These are phyloP conservation scores for Ceryle rudis DNA, from an alignment of 2,797 vertebrate species.

Conservation along the genomic window DNA sequence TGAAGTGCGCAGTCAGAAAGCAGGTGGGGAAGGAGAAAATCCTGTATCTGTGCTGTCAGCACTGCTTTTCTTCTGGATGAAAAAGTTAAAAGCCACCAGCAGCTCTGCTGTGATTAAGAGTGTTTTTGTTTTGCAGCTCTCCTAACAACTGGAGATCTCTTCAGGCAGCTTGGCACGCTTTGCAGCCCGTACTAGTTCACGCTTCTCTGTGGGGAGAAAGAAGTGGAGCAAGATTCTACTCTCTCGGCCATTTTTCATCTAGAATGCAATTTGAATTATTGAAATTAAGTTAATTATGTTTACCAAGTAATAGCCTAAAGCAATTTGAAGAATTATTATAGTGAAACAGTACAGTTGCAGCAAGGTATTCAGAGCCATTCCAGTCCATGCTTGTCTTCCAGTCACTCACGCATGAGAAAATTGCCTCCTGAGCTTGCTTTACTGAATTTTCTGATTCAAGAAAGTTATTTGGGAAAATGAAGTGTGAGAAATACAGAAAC, in stretches of 20 bases:
- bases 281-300: constrained; percentile 47
- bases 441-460: background rate
- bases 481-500: background rate
- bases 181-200: background rate
- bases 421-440: background rate
- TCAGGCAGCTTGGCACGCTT: background rate
- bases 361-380: background rate
- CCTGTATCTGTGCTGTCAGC: background rate
- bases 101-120: background rate
- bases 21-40: background rate
- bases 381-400: background rate
- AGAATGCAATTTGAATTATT: background rate
- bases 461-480: background rate
- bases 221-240: background rate
- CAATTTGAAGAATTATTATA: background rate
- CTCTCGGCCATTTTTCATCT: background rate
- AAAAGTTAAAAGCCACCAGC: background rate
- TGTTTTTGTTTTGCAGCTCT: background rate
- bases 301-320: constrained; percentile 29
- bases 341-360: background rate
- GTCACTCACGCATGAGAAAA: background rate
- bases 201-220: background rate
- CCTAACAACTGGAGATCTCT: background rate
- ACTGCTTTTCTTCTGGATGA: background rate
- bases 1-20: background rate